Percentiles rank a stretch among this genome's conserved stretches.
phyloP scores from a whole-genome alignment of 1,140 invertebrate species.

The Sminthurides bifidus region DNA sequence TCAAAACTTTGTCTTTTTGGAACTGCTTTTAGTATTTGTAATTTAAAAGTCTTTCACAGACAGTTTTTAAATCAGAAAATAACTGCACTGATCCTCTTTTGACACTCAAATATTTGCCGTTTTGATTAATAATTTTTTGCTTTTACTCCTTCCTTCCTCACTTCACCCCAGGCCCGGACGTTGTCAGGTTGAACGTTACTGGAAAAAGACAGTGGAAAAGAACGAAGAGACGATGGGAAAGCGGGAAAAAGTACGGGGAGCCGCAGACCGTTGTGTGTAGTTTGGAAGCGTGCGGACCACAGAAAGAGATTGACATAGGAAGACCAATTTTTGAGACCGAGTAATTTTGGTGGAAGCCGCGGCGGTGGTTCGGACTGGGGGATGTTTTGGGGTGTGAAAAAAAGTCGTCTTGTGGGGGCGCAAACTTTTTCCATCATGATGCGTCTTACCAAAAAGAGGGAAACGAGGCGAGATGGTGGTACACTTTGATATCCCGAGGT shows the following conservation, averaged over 20 bases:
- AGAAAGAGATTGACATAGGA: slow-evolving; percentile 22
- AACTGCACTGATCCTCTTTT: no score
- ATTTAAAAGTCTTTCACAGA: no score
- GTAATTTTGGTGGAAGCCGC: slow-evolving; percentile 20
- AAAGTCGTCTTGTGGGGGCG: slow-evolving; percentile 16
- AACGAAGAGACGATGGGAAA: slow-evolving; percentile 9
- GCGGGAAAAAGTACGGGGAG: slow-evolving; percentile 2
- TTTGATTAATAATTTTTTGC: no score
- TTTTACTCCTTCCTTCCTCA: no score
- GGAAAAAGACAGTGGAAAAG: not conserved
- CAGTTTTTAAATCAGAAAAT: no score
- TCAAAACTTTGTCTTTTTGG: no score
- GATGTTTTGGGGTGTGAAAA: slow-evolving; percentile 30
- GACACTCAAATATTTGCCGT: no score
- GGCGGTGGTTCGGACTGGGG: slow-evolving; percentile 11
- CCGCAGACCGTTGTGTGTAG: slow-evolving; percentile 4
- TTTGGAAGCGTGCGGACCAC: slow-evolving; percentile 13
- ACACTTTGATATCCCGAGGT: no score
- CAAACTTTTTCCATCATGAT: slow-evolving; percentile 13
- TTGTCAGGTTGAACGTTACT: not conserved
- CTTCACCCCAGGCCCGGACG: no score
- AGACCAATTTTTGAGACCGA: slow-evolving; percentile 19
- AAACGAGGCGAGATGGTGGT: no score
- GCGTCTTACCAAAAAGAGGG: not conserved
- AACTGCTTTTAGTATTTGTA: no score